Evolutionary conservation across 2,113 vertebrate genomes (phyloP).

Genomic region (Plectropomus leopardus): DNA sequence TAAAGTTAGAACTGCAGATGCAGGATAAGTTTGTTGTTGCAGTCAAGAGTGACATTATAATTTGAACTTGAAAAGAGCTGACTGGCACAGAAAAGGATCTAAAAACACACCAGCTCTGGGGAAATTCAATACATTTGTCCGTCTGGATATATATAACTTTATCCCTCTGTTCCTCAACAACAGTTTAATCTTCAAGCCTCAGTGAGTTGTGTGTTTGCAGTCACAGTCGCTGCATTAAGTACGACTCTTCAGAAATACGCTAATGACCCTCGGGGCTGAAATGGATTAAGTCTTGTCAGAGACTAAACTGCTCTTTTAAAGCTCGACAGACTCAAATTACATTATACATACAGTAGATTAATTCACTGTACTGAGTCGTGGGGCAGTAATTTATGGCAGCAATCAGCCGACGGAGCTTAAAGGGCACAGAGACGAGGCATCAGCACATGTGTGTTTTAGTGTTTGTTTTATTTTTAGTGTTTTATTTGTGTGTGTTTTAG

Average conservation of each 20-base stretch:
- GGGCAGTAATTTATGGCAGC: conserved; percentile 32
- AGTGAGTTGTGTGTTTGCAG: background rate
- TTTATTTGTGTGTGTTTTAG: conserved; percentile 1
- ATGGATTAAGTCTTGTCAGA: conserved; percentile 23
- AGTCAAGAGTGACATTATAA: conserved; percentile 1
- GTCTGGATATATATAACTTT: background rate
- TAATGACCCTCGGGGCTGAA: conserved; percentile 25
- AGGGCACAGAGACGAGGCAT: background rate
- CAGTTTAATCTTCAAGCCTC: background rate
- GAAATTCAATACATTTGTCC: conserved; percentile 12
- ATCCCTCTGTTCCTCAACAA: no score
- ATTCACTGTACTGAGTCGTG: conserved; percentile 22
- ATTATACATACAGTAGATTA: conserved; percentile 27
- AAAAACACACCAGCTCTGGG: background rate
- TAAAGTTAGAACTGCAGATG: background rate
- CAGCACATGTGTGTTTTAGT: background rate
- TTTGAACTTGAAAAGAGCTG: conserved; percentile 25
- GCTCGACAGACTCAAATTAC: conserved; percentile 3
- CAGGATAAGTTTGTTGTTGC: background rate
- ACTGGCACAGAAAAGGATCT: conserved; percentile 1
- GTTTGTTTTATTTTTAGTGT: background rate
- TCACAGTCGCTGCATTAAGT: background rate
- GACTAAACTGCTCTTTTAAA: conserved; percentile 39
- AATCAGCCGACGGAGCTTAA: conserved; percentile 1
- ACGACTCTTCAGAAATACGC: conserved; percentile 10